phyloP scores from a whole-genome alignment of 2,113 vertebrate genomes.

The Otocyon megalotis region DNA sequence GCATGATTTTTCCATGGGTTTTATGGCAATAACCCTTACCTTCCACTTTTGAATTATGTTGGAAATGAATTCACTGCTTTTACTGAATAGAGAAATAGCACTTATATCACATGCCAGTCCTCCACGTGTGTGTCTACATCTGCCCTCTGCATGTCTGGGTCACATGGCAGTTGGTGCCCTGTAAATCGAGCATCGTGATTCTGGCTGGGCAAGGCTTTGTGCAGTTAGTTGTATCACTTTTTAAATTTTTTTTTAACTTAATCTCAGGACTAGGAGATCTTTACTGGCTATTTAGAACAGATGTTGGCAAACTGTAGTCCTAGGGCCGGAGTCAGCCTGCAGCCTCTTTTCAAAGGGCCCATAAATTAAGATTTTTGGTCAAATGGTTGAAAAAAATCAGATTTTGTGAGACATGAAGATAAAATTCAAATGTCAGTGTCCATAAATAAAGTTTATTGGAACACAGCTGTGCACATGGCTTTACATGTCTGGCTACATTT shows the following conservation, averaged over 20 bases:
- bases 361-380: not conserved
- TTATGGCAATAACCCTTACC: slow-evolving; percentile 2
- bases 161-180: fast-evolving
- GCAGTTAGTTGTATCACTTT: not conserved
- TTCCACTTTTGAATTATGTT: slow-evolving; percentile 24
- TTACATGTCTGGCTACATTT: not conserved
- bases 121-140: no score
- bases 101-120: not conserved
- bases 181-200: not conserved
- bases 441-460: not conserved
- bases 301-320: not conserved
- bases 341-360: not conserved
- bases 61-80: not conserved
- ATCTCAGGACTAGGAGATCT: not conserved
- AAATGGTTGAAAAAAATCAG: not conserved
- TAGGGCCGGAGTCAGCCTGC: fast-evolving
- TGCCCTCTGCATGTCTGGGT: fast-evolving
- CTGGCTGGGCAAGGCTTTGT: not conserved
- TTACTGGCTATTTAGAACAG: not conserved
- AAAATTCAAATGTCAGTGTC: not conserved
- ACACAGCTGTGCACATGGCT: not conserved
- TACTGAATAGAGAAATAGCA: not conserved
- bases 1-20: not conserved
- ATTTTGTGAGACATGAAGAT: slow-evolving; percentile 39
- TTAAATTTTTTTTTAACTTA: not conserved